Base-by-base conservation (phyloP, 1,140 invertebrate genomes). In the Drosophila ficusphila region DNA sequence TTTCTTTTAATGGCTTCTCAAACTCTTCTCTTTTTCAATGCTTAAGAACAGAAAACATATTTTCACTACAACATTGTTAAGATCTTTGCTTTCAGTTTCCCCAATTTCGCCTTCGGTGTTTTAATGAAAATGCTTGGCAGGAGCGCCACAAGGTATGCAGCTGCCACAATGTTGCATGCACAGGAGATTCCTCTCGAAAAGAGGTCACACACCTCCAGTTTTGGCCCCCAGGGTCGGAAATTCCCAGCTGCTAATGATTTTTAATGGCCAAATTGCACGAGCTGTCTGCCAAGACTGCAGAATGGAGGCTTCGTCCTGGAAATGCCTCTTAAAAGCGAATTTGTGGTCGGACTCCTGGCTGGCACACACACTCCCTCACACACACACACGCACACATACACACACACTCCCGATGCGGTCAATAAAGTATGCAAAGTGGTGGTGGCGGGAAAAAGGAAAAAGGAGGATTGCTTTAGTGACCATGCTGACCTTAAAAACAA, bases 221-320 rank as follows among this genome's bases (percentile, higher is more conserved):
- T 51, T 49, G 31, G 31, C 21, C 21, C 34, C 3, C 25, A 42
- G 36, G 58, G 16, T 1, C 8, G 47, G 36, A 79, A 85, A 85
- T 85, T 69, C 81, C 79, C 34, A 44, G 9, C 29, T 79, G 76
- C 82, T 86, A 86, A 88, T 86, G 82, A 86, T 86, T 86, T 86
- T 86, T 88, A 86, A 86, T 86, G 75, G 81, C 72, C 44, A 88
- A 88, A 88, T 88, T 86, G 82, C 82, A 86, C 76, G 81, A 34
- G 49, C 36, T 29, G 36, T n/a, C 36, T 42, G 71, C 14, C 58
- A 60, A 44, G 36, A 34, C 51, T 44, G 21, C 34, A 41, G 54
- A 11, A 14, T n/a, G 23, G 18, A 34, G 53, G 53, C 69, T 56
- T 33, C 33, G 27, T 46, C 68, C 54, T 61, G 54, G 39, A 65